phyloP scores from a whole-genome alignment of 2,888 invertebrate species.

The Gymnoscelis rufifasciata region DNA sequence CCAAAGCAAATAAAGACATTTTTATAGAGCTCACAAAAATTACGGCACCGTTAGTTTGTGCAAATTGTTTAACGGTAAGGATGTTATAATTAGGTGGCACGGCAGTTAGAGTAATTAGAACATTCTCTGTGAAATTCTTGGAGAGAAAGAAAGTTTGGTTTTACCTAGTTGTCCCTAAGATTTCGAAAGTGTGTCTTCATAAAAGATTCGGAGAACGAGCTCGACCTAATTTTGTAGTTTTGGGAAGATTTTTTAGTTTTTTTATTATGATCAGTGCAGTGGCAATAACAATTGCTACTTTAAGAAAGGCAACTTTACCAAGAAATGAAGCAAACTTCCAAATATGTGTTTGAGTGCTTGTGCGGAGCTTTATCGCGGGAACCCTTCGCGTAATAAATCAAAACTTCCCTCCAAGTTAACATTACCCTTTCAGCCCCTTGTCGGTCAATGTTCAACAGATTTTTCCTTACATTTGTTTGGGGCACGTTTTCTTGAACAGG shows the following conservation, averaged over 20 bases:
- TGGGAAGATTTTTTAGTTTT: neutral
- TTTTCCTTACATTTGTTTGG: constrained; percentile 34
- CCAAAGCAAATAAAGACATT: constrained; percentile 66
- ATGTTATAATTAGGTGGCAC: constrained; percentile 20
- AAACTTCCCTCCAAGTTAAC: constrained; percentile 71
- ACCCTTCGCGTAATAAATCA: constrained; percentile 57
- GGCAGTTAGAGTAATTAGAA: constrained; percentile 19
- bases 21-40: constrained; percentile 45
- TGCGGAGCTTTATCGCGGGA: constrained; percentile 9
- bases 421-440: constrained; percentile 45
- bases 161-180: constrained; percentile 1
- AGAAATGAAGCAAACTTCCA: neutral
- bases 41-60: constrained; percentile 40
- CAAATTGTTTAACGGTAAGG: constrained; percentile 21
- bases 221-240: neutral
- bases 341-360: constrained; percentile 3
- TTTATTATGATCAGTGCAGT: too few relatives aligned
- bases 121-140: constrained; percentile 10
- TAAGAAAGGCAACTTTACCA: too few relatives aligned
- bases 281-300: too few relatives aligned
- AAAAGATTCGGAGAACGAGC: neutral
- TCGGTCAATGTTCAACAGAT: constrained; percentile 59
- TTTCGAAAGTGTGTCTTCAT: neutral
- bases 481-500: too few relatives aligned
- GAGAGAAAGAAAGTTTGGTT: constrained; percentile 15